phyloP scores from a whole-genome alignment of 1,140 invertebrate genomes.

The Ips typographus region DNA sequence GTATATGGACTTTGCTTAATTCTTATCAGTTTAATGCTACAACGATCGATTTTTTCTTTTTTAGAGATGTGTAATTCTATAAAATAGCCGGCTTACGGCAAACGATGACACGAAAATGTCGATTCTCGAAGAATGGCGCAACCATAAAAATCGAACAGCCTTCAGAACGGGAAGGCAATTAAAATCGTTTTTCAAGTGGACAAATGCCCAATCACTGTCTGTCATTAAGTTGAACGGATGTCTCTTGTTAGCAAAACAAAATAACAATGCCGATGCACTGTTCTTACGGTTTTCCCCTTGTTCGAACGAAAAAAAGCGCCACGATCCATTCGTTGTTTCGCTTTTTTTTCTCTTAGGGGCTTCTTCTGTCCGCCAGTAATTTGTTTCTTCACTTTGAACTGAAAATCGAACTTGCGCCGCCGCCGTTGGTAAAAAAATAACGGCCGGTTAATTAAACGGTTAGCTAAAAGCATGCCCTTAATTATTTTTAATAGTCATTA shows the following conservation, averaged over 20 bases:
- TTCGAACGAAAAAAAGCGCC: background rate
- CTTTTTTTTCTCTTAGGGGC: too few species aligned
- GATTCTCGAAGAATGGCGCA: too few species aligned
- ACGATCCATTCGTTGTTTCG: too few species aligned
- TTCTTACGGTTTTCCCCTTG: background rate
- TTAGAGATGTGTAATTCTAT: too few species aligned
- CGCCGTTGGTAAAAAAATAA: background rate
- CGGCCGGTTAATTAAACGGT: slow-evolving; percentile 18
- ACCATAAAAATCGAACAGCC: background rate
- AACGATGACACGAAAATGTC: too few species aligned
- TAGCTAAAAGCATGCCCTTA: slow-evolving; percentile 4
- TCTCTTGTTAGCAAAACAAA: slow-evolving; percentile 13
- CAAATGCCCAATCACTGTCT: slow-evolving; percentile 6
- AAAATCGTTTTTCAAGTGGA: slow-evolving; percentile 7
- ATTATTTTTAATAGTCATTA: slow-evolving; percentile 15
- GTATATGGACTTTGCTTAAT: too few species aligned
- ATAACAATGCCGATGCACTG: background rate
- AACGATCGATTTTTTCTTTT: too few species aligned
- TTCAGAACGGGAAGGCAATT: slow-evolving; percentile 2
- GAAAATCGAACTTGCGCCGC: background rate
- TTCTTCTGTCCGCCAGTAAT: slow-evolving; percentile 1
- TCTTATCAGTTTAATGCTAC: too few species aligned
- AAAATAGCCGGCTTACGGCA: too few species aligned
- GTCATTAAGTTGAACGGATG: slow-evolving; percentile 8
- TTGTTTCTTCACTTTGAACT: slow-evolving; percentile 1